Base-by-base conservation (phyloP, 1,140 invertebrate genomes). In the Bombus waltoni region DNA sequence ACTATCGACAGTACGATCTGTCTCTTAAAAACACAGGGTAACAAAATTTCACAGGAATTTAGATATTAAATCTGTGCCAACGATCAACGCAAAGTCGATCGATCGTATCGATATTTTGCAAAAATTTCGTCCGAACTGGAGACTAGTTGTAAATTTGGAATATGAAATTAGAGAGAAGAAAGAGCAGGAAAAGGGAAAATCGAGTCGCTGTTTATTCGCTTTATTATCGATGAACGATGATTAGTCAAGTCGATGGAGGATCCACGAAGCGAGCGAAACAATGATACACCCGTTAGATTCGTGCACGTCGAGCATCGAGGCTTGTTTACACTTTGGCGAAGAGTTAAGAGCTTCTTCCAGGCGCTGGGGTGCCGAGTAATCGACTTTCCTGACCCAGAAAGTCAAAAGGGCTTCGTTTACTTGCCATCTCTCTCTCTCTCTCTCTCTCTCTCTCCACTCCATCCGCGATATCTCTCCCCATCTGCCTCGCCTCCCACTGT, bases 351-450 rank as follows among this genome's bases (percentile, higher is more conserved):
- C 75, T 86, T 89, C 81, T 91, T 62, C 77, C 82, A 81, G 83
- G 76, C 66, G 62, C 81, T 71, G 80, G 77, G 86, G 83, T 80
- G 84, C 85, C 80, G 83, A 91, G 89, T 92, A 92, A 92, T 92
- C 91, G 91, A 92, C 90, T 92, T 92, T 91, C 73, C 87, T 89
- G 90, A 92, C 89, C 91, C 70, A 87, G 89, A 92, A 90, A 92
- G 88, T 92, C 87, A 86, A 88, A 90, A 85, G 83, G 78, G 89
- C 90, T 90, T 90, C 81, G 83, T 88, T 87, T 88, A 88, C 87
- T 89, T 87, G 73, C 81, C 76, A 53, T 86, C 86, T 87, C 73
- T 88, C 85, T 77, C 81, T 86, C 86, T 87, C 73, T 88, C 85
- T 77, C 81, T 71, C 44, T 59, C n/a, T 72, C 66, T 79, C 81